phyloP scores from a whole-genome alignment of 2,888 invertebrate species.

The Dasypogon diadema region DNA sequence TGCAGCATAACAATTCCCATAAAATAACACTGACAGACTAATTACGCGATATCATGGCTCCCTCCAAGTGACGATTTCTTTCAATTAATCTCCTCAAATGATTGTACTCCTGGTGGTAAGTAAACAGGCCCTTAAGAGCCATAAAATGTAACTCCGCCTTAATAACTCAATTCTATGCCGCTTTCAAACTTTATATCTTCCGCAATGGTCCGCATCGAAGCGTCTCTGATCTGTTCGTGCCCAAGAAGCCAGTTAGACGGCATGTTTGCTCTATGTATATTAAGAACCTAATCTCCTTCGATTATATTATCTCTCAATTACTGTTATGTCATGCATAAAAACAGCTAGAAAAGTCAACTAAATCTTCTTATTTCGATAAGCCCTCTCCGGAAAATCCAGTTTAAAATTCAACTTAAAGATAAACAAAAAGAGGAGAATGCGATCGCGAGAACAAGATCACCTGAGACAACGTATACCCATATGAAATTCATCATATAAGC shows the following conservation, averaged over 20 bases:
- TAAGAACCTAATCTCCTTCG: conserved; percentile 34
- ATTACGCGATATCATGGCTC: background rate
- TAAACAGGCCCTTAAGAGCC: conserved; percentile 29
- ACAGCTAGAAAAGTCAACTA: conserved; percentile 47
- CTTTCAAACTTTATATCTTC: conserved; percentile 21
- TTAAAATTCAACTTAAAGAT: conserved; percentile 35
- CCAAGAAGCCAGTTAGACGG: background rate
- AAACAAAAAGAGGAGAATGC: conserved; percentile 38
- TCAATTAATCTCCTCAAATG: conserved; percentile 31
- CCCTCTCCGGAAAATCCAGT: conserved; percentile 42
- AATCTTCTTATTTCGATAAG: conserved; percentile 47
- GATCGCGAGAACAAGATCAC: conserved; percentile 45
- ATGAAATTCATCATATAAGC: conserved; percentile 46
- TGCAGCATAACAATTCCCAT: background rate
- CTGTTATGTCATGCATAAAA: conserved; percentile 48
- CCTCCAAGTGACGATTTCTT: conserved; percentile 12
- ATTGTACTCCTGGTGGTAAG: conserved; percentile 24
- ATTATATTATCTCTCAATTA: conserved; percentile 47
- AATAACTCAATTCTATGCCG: conserved; percentile 40
- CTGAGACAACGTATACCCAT: conserved; percentile 39
- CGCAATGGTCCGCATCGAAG: background rate
- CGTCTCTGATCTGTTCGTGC: background rate
- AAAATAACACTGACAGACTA: conserved; percentile 8
- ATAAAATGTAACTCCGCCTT: conserved; percentile 39
- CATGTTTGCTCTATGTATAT: conserved; percentile 16